Conservation (phyloP, 2,113 vertebrate genomes). For the Quiscalus mexicanus region DNA sequence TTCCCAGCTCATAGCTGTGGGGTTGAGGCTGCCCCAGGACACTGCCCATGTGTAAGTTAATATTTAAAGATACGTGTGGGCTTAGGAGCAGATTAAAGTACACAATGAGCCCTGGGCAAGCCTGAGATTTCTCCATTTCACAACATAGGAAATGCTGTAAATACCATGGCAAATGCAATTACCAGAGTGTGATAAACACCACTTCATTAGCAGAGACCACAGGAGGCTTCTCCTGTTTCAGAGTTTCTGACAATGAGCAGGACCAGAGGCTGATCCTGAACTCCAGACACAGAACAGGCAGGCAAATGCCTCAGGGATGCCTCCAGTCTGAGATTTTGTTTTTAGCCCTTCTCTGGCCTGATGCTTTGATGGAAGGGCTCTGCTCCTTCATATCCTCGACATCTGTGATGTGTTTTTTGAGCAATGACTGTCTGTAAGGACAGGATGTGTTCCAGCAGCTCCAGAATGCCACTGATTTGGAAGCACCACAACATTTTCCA, state of each 20-base stretch:
- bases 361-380: not conserved
- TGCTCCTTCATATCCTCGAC: not conserved
- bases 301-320: not conserved
- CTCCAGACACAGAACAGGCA: not conserved
- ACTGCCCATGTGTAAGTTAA: not conserved
- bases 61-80: not conserved
- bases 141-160: constrained; percentile 46
- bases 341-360: not conserved
- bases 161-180: constrained; percentile 41
- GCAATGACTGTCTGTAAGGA: not conserved
- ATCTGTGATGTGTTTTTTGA: not conserved
- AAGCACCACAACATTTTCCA: not conserved
- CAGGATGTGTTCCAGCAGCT: fast-evolving
- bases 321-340: not conserved
- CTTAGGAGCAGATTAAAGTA: not conserved
- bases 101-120: not conserved
- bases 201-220: not conserved
- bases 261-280: not conserved
- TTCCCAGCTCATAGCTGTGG: not conserved
- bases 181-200: constrained; percentile 5
- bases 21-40: not conserved
- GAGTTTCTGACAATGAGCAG: constrained; percentile 8
- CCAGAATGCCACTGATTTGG: not conserved
- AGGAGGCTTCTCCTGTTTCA: not conserved
- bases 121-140: not conserved